Evolutionary conservation across 1,140 invertebrate genomes (phyloP), one percentile per base, ranked within the genome.

Genomic region (Caenorhabditis latens): DNA sequence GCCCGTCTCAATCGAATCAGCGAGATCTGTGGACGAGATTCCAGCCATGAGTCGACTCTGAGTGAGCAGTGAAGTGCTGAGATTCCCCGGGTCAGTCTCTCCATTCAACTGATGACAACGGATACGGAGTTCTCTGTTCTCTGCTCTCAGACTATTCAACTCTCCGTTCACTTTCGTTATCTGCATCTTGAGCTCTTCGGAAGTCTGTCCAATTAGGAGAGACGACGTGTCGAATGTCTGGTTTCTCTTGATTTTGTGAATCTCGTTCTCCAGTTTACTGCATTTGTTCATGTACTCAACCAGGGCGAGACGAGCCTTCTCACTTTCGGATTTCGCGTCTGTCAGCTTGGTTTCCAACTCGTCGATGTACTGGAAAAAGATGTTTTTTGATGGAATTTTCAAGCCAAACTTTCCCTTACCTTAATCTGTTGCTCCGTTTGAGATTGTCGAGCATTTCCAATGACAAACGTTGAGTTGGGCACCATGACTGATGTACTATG

Each of bases 251-350:
- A 79, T 8, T 13, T 8, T 50, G 8, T 42, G 46, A 24, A 50
- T 50, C 46, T 79, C 71, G 9, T 50, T 48, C 14, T 79, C 71
- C 21, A 79, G 21, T 24, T 50, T 50, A n/a, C 46, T 79, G 24
- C 71, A 79, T 13, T 14, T n/a, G 13, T 79, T 79, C 71, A 79
- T 79, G 71, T 79, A 79, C 46, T 50, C 46, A 19, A 79, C 71
- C 7, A 79, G 71, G 7, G 71, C 71, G n/a, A 21, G 8, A 11
- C 46, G 43, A 13, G 21, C 46, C 43, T 50, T 79, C n/a, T 79
- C 71, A 24, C 21, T 79, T 43, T 79, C 71, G 1, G n/a, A 53
- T 14, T 79, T 50, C 43, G 71, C 71, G 11, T 79, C 46, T 11
- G 43, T 24, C 11, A 79, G 40, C 46, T 79, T 79, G 0, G 43